Base-by-base conservation (phyloP, 2,888 invertebrate species). In the Rhopalosiphum nymphaeae region DNA sequence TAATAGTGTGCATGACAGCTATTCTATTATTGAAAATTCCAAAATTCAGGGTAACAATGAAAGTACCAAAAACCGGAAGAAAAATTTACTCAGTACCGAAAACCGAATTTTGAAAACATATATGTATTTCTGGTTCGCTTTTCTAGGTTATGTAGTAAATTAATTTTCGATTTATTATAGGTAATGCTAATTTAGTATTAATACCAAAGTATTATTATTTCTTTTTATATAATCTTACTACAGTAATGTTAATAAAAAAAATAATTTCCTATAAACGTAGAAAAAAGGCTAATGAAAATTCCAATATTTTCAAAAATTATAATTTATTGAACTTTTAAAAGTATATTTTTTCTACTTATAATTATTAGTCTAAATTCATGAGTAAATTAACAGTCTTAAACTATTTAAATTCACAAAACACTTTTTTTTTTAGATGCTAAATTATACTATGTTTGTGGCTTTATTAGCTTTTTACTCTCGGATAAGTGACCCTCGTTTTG, bases 381-480 rank as follows among this genome's bases (percentile, higher is more conserved):
- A 78, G 36, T 36, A n/a, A 78, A 36, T 36, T 7, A 78, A 10
- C 21, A 36, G 7, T 7, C 2, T 78, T 36, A 25, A 78, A 78
- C 7, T 78, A 36, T 78, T 78, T 78, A 5, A 78, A 78, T 78
- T 78, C 9, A 36, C 21, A 36, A 42, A 42, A 85, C 0, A n/a
- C 25, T 29, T 0, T 46, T 46, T 89, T 87, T 61, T 87, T n/a
- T 86, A 92, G 92, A 92, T 92, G 16, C 21, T 92, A 67, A 36
- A 29, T 0, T 99, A 99, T 96, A 97, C 98, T 95, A 99, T 99
- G 98, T 99, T 99, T 96, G 99, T 99, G 11, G 98, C 99, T 0
- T 97, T 98, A 94, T 99, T 99, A 99, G 98, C 99, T 25, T 99
- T 99, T 96, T 99, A 98, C 96, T 99, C 99, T 0, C 98, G 98